Base-by-base conservation (phyloP, 2,113 vertebrate species). In the Oryzias celebensis region DNA sequence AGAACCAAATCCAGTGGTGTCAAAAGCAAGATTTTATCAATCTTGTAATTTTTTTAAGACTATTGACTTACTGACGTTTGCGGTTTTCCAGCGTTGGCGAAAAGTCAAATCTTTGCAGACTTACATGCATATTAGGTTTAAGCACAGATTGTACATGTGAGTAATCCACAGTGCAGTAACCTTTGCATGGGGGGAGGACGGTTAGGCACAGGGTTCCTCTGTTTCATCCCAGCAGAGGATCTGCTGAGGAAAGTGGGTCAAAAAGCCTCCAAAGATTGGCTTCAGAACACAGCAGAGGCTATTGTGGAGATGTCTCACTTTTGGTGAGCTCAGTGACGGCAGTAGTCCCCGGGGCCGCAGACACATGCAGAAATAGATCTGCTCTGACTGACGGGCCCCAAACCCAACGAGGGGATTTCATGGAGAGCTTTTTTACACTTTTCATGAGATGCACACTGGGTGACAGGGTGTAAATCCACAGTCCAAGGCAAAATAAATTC, bases 241-340 rank as follows among this genome's bases (percentile, higher is more conserved):
- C 65, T 78, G 60, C 20, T 51, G 60, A 58, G n/a, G 10, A 80
- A 85, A 85, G 53, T 78, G 81, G 82, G 71, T 81, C 77, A 80
- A 14, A 70, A 78, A 74, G 67, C 71, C 71, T 77, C 71, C 3
- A 20, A 0, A 28, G 77, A 71, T 81, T 28, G 57, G 50, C 47
- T 68, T 28, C 26, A 54, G 36, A 66, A 44, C 23, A 47, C 66
- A 45, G 26, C 52, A 67, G 50, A 70, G 72, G 53, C 68, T 66
- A 74, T 61, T 77, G 77, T 81, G 47, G 77, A 74, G 59, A 78
- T 80, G 58, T 80, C 66, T 79, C 77, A 79, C 64, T 80, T 75
- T 73, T 26, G 53, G 69, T 52, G 65, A 49, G 15, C 58, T 65
- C 31, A 5, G 48, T 68, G 71, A 82, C 3, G 70, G 58, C 67